These are phyloP conservation scores for Emydura subglobosa DNA, from an alignment of 2,113 vertebrate species.

Conservation along the genomic window DNA sequence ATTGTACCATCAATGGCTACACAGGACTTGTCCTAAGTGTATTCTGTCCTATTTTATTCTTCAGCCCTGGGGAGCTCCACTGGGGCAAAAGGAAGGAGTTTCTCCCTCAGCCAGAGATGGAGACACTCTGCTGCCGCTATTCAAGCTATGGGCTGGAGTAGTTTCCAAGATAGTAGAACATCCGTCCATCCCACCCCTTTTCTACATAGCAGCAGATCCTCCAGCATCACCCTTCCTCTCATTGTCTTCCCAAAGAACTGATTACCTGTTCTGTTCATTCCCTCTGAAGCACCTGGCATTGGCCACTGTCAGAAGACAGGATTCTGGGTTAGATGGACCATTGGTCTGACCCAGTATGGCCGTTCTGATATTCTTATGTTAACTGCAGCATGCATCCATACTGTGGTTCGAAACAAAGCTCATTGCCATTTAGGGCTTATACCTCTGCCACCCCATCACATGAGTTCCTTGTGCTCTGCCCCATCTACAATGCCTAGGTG, in stretches of 20 bases:
- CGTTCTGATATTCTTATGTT: too few species aligned
- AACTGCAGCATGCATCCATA: background rate
- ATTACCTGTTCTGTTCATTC: too few species aligned
- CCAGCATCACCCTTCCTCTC: background rate
- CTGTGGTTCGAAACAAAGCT: background rate
- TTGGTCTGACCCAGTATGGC: too few species aligned
- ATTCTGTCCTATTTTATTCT: background rate
- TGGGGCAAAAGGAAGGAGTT: background rate
- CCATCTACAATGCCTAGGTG: background rate
- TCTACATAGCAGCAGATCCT: background rate
- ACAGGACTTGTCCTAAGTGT: background rate
- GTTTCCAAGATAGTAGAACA: background rate
- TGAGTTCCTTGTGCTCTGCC: background rate
- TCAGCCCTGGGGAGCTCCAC: background rate
- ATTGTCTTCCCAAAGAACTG: background rate
- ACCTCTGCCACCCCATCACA: background rate
- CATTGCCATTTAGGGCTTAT: background rate
- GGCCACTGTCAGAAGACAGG: too few species aligned
- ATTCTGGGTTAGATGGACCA: too few species aligned
- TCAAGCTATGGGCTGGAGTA: background rate
- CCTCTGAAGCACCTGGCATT: too few species aligned
- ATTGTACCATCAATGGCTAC: slow-evolving; percentile 46
- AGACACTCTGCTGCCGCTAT: background rate
- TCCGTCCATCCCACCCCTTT: background rate
- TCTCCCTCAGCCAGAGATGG: background rate